Base-by-base conservation (phyloP, 1,140 invertebrate genomes). In the Drosophila takahashii region DNA sequence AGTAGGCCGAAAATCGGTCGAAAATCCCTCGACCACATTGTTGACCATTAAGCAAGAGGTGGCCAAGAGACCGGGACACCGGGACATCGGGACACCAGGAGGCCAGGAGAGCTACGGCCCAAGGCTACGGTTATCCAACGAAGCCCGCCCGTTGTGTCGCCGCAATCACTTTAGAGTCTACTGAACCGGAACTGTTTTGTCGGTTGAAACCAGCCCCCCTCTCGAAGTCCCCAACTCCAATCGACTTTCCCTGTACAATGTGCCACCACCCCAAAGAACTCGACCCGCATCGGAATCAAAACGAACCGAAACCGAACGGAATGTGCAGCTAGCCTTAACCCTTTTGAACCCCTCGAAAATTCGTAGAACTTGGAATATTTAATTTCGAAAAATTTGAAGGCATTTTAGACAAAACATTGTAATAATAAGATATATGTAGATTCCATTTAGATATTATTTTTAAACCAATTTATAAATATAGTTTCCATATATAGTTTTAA, bases 81-180 rank as follows among this genome's bases (percentile, higher is more conserved):
- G 16, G 34, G 13, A 36, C 45, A 26, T 32, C 29, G 45, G 39
- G 27, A 29, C 26, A 27, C 32, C 41, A 18, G 15, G 18, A 41
- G 58, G 32, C 62, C 57, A 36, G 18, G 44, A 34, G 41, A 6
- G 42, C 22, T n/a, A 15, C 37, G 10, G 4, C 45, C 45, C n/a
- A 15, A 10, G 47, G 47, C 47, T 32, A 48, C 26, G 47, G 27
- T 50, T 50, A 27, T 29, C 41, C 48, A 61, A n/a, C 48, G 22
- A 37, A 11, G 32, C 27, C 58, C 36, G 44, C 54, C 71, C 51
- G 47, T 65, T 47, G 71, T 58, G 61, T 47, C 57, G 73, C 74
- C 73, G 44, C 64, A 84, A 77, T 80, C 80, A 85, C 77, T 84
- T 84, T 80, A 72, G 60, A 84, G 80, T 77, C 59, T 85, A 79